Base-by-base conservation (phyloP, 2,888 invertebrate species). In the Mythimna albipuncta region DNA sequence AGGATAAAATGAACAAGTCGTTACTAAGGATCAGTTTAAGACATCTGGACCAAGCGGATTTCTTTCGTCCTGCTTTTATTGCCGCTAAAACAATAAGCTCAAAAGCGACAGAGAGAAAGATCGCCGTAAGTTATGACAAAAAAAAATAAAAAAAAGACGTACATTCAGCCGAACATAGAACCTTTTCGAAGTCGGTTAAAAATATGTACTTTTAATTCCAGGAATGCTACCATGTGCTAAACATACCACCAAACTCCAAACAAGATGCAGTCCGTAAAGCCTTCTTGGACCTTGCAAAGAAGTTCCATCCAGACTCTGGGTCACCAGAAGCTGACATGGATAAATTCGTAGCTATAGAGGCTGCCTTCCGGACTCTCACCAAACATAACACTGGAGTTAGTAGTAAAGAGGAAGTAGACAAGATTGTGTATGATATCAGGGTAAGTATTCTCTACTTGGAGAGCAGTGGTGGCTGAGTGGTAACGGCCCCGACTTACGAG, bases 231-330 rank as follows among this genome's bases (percentile, higher is more conserved):
- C 93, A 95, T 81, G 93, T 97, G 54, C 94, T 99, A 50, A 97
- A 97, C 69, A 95, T 99, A 50, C 93, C 97, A 1, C 96, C 97
- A 82, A 94, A 97, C 69, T 97, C 98, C 35, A 98, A 98, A 83
- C 98, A 98, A 91, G 97, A 98, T 87, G 97, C 97, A 38, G 97
- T 98, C 11, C 97, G 98, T 68, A 91, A 96, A 82, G 97, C 98
- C 2, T 99, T 98, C 89, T 93, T 99, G 64, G 94, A 97, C 69
- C 94, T 98, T 57, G 98, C 98, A 0, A 99, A 98, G 91, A 97
- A 97, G 85, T 98, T 97, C 87, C 99, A 99, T 92, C 99, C 99
- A 0, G 99, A 99, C 88, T 98, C 98, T 62, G 97, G 97, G 0
- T 96, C 97, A 0, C 93, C 97, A 0, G 97, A 98, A 80, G 98